phyloP scores from a whole-genome alignment of 2,113 vertebrate genomes.

The Chaetops frenatus region DNA sequence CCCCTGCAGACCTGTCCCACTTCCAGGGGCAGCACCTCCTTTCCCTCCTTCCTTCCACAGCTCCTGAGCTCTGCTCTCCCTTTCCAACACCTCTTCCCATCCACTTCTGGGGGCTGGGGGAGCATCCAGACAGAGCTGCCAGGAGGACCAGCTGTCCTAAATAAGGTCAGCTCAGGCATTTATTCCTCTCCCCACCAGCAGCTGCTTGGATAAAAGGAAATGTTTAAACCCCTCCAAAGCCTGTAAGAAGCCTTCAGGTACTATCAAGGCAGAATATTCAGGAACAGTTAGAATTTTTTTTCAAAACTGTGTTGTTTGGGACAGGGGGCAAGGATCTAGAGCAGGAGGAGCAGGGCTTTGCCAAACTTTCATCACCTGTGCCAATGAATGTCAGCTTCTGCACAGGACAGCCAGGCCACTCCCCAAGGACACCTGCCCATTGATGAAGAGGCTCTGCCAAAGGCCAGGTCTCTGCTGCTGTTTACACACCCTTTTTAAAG shows the following conservation, averaged over 20 bases:
- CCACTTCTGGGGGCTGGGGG: no score
- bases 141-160: fast-evolving
- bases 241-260: neutral
- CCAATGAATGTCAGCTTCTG: neutral
- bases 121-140: neutral
- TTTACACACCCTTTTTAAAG: neutral
- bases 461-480: neutral
- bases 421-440: fast-evolving
- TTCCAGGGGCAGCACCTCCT: neutral
- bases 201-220: neutral
- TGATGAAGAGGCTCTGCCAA: neutral
- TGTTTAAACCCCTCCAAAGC: fast-evolving
- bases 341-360: neutral
- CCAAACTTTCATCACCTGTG: fast-evolving
- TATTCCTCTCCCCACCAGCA: neutral
- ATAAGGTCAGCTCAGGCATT: neutral
- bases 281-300: neutral
- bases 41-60: neutral
- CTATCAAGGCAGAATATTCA: neutral
- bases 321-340: no score
- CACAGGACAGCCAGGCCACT: fast-evolving
- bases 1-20: neutral
- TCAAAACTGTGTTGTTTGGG: neutral
- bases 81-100: neutral
- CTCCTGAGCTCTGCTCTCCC: neutral